Percentiles rank a stretch among this genome's conserved stretches.
Evolutionary conservation across 2,888 invertebrate species (phyloP).

Genomic region (Drosophila picticornis): DNA sequence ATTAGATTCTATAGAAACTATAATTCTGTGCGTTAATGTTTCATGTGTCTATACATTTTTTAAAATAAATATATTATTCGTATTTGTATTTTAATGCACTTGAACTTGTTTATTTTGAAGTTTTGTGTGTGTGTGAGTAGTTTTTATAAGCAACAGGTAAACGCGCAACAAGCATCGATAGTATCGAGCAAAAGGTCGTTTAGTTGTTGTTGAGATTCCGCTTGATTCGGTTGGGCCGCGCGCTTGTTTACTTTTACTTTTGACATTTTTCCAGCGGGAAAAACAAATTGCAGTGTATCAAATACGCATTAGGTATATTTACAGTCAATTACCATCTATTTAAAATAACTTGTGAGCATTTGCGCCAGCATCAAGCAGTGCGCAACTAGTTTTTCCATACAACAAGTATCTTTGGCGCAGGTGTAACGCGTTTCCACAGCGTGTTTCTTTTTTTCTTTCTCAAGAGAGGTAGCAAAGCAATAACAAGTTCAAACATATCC

Average conservation of each 20-base stretch:
- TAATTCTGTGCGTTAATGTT: not conserved
- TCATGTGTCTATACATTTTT: too few species aligned
- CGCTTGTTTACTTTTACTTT: conserved; percentile 9
- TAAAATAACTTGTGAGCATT: conserved; percentile 11
- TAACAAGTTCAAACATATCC: conserved; percentile 69
- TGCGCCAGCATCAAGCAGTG: not conserved
- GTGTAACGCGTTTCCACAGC: conserved; percentile 47
- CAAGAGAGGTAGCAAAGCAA: conserved; percentile 42
- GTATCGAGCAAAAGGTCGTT: conserved; percentile 30
- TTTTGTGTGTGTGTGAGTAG: conserved; percentile 19
- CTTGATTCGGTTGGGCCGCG: conserved; percentile 60
- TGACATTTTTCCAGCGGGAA: conserved; percentile 62
- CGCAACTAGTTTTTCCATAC: conserved; percentile 13
- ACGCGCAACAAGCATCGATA: conserved; percentile 45
- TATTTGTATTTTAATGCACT: not conserved
- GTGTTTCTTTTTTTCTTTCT: conserved; percentile 11
- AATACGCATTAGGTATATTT: conserved; percentile 11
- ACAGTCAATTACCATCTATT: conserved; percentile 19
- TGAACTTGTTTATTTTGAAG: not conserved
- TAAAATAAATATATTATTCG: not conserved
- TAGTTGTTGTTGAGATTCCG: conserved; percentile 65
- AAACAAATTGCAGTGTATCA: conserved; percentile 26
- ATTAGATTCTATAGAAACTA: not conserved
- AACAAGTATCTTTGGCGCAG: conserved; percentile 43
- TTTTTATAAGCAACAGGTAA: conserved; percentile 48